A percentile compares a stretch with the other conserved stretches of the same genome.
Evolutionary conservation across 2,113 vertebrate species (phyloP).

Genomic region (Poicephalus gulielmi): DNA sequence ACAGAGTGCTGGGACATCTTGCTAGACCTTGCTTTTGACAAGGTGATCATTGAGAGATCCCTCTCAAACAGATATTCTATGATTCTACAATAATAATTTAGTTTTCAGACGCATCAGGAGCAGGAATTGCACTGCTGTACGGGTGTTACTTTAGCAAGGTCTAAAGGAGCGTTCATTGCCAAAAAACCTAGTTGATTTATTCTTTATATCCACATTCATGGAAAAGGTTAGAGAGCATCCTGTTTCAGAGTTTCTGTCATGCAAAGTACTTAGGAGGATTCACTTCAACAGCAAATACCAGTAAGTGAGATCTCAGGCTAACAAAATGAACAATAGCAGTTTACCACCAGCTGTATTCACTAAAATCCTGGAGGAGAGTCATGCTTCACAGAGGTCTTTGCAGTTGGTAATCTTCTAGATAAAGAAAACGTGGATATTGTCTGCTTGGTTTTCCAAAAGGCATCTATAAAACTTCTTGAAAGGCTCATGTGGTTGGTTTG

Average conservation of each 20-base stretch:
- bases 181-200: not conserved
- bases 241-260: not conserved
- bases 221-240: not conserved
- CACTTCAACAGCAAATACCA: not conserved
- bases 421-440: not conserved
- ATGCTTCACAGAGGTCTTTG: not conserved
- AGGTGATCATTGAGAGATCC: not conserved
- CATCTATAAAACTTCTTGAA: not conserved
- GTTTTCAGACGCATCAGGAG: not conserved
- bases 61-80: not conserved
- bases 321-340: not conserved
- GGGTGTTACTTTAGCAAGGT: not conserved
- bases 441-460: not conserved
- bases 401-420: not conserved
- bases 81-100: not conserved
- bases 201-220: not conserved
- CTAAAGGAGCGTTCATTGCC: not conserved
- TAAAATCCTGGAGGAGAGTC: not conserved
- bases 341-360: not conserved
- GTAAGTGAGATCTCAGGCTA: not conserved
- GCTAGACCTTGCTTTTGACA: not conserved
- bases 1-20: not conserved
- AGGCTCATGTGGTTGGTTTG: not conserved
- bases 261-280: not conserved
- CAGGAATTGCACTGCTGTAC: not conserved